Conservation (phyloP, 1,140 invertebrate species). For the Achroia grisella region DNA sequence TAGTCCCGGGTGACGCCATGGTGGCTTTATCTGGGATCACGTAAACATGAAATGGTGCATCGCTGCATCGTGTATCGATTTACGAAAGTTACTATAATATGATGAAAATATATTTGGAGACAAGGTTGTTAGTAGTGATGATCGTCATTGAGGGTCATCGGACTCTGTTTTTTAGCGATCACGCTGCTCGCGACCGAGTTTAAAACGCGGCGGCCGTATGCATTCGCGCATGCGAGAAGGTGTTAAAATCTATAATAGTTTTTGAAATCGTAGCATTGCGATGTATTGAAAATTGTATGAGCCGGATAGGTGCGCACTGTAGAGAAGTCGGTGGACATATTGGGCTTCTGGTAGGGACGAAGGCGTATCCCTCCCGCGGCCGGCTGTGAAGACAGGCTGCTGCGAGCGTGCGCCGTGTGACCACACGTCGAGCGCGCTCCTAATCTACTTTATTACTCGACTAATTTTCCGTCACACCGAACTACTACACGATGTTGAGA, state of each 20-base stretch:
- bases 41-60: constrained; percentile 74
- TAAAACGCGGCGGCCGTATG: constrained; percentile 71
- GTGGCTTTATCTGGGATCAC: constrained; percentile 75
- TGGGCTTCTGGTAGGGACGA: constrained; percentile 56
- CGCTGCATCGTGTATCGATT: constrained; percentile 71
- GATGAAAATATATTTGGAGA: constrained; percentile 26
- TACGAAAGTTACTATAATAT: constrained; percentile 42
- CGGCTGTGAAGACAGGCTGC: constrained; percentile 43
- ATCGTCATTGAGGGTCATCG: constrained; percentile 51
- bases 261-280: constrained; percentile 49
- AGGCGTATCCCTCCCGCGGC: constrained; percentile 63
- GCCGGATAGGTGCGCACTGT: constrained; percentile 34
- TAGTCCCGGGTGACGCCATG: constrained; percentile 74
- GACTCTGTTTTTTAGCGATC: constrained; percentile 58
- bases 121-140: constrained; percentile 24
- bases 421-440: constrained; percentile 49
- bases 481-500: constrained; percentile 36
- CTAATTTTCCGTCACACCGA: constrained; percentile 39
- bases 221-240: constrained; percentile 71
- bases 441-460: constrained; percentile 58
- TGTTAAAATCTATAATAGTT: constrained; percentile 73
- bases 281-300: constrained; percentile 38
- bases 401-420: constrained; percentile 57
- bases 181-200: constrained; percentile 55
- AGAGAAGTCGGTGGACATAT: constrained; percentile 44